Evolutionary conservation across 2,888 invertebrate genomes (phyloP).

Genomic region (Melieria crassipennis): DNA sequence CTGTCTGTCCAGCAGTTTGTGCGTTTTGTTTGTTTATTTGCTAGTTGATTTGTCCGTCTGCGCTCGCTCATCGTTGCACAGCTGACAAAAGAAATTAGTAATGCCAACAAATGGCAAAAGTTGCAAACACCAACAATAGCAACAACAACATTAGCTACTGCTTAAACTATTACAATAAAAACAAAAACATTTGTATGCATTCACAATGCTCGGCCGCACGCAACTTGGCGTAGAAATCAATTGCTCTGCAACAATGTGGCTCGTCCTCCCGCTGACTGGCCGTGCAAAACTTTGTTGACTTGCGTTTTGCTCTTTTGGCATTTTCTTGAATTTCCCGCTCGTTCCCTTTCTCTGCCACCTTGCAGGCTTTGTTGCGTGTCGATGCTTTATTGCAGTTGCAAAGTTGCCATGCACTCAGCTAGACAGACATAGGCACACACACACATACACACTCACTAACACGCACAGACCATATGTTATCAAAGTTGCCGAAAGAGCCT

Average conservation of each 20-base stretch:
- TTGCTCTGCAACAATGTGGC: background rate
- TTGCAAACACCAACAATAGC: conserved; percentile 21
- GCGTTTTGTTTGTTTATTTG: too few relatives aligned
- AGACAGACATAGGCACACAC: background rate
- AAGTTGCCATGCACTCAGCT: background rate
- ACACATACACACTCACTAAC: background rate
- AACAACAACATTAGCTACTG: background rate
- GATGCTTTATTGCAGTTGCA: conserved; percentile 29
- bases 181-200: background rate
- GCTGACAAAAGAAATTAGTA: conserved; percentile 57
- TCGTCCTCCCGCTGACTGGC: too few relatives aligned
- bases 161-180: conserved; percentile 6
- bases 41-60: too few relatives aligned
- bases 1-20: too few relatives aligned
- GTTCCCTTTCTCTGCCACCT: conserved; percentile 11
- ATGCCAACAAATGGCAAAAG: conserved; percentile 52
- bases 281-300: conserved; percentile 20
- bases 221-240: conserved; percentile 14
- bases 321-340: background rate
- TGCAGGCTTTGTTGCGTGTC: conserved; percentile 10
- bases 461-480: background rate
- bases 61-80: background rate
- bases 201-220: conserved; percentile 18
- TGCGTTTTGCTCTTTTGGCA: conserved; percentile 11
- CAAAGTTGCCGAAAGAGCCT: too few relatives aligned